A percentile compares a stretch with the other conserved stretches of the same genome.
These are phyloP conservation scores for Alviniconcha marisindica DNA, from an alignment of 1,140 invertebrate genomes.

Conservation along the genomic window DNA sequence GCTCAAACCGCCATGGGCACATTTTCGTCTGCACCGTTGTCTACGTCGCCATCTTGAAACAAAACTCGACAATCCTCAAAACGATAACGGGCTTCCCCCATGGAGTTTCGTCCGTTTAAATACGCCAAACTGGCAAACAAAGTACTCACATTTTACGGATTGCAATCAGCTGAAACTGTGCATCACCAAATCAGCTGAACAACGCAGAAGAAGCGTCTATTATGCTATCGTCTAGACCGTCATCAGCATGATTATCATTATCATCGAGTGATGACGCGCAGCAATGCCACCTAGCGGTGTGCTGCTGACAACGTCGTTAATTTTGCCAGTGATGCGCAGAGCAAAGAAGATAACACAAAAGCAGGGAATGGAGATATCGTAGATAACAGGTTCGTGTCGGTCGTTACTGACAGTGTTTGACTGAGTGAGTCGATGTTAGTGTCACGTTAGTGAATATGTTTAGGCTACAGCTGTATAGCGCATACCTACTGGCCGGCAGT, in stretches of 20 bases:
- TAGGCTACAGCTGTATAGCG: no score
- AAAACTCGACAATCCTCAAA: background rate
- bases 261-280: background rate
- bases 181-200: background rate
- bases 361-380: background rate
- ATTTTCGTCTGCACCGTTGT: no score
- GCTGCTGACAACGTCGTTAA: background rate
- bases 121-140: background rate
- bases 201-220: background rate
- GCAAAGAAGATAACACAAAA: background rate
- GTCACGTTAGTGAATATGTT: no score
- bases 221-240: background rate
- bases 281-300: background rate
- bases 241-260: background rate
- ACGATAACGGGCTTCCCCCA: background rate
- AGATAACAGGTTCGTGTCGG: no score
- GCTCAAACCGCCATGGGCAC: no score
- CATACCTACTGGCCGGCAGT: background rate
- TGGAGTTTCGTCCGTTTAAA: background rate
- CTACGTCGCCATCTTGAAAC: no score
- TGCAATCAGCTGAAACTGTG: background rate
- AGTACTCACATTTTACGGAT: background rate
- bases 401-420: background rate
- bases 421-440: background rate
- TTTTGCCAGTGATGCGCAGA: background rate